A percentile compares a stretch with the other conserved stretches of the same genome.
Evolutionary conservation across 2,888 invertebrate species (phyloP).

Genomic region (Arrhopalites spinosus): DNA sequence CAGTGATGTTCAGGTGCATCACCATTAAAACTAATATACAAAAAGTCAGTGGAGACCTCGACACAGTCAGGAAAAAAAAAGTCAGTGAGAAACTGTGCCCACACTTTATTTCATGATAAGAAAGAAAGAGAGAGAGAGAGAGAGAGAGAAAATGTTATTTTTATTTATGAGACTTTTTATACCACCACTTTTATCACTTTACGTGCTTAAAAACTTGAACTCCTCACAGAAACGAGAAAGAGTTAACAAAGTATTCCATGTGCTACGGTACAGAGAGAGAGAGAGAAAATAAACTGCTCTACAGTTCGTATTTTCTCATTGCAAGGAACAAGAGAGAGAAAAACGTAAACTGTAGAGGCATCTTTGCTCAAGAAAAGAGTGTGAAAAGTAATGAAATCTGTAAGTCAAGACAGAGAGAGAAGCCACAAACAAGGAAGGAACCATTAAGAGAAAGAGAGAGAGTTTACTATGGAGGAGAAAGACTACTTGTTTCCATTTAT

Average conservation of each 20-base stretch:
- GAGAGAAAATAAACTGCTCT: neutral
- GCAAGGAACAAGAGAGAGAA: neutral
- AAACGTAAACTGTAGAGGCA: neutral
- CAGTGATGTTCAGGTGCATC: neutral
- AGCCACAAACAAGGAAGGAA: conserved; percentile 6
- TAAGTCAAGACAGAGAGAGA: conserved; percentile 2
- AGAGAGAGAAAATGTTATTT: neutral
- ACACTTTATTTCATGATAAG: neutral
- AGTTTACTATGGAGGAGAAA: neutral
- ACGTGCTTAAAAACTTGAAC: neutral
- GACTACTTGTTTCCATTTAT: neutral
- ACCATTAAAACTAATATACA: neutral
- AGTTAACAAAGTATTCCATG: neutral
- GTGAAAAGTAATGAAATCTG: conserved; percentile 24
- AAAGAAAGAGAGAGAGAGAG: neutral
- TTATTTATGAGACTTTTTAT: conserved; percentile 3
- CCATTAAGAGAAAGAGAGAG: neutral
- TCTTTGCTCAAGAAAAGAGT: neutral
- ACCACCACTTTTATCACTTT: conserved; percentile 6
- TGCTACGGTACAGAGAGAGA: neutral
- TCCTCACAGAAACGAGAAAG: neutral
- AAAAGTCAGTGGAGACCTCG: neutral
- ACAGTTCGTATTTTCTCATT: neutral
- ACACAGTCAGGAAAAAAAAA: neutral
- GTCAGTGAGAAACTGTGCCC: too few species aligned